Evolutionary conservation across 2,113 vertebrate species (phyloP).

Genomic region (Benitochromis conjunctus): DNA sequence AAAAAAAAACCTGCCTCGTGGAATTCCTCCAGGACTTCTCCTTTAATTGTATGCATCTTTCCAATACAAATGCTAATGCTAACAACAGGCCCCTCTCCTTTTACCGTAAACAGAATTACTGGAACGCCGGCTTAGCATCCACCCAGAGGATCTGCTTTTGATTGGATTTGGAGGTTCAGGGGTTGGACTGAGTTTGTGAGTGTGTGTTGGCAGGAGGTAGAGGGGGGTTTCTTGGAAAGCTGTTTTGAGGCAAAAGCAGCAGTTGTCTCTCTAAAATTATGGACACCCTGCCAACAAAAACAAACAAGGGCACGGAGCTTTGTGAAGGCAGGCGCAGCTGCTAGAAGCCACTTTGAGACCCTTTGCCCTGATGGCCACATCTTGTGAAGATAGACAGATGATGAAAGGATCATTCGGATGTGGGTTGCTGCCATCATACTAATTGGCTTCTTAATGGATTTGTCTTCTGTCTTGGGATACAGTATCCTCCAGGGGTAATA

Average conservation of each 20-base stretch:
- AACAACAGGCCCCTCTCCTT: slow-evolving; percentile 27
- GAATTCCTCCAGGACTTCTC: slow-evolving; percentile 57
- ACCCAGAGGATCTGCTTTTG: slow-evolving; percentile 57
- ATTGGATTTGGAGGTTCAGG: slow-evolving; percentile 50
- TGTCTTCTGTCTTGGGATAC: slow-evolving; percentile 34
- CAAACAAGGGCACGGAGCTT: slow-evolving; percentile 44
- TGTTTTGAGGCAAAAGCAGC: slow-evolving; percentile 34
- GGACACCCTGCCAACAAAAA: slow-evolving; percentile 58
- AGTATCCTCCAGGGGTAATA: slow-evolving; percentile 9
- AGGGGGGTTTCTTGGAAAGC: slow-evolving; percentile 17
- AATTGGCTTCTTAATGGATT: slow-evolving; percentile 63
- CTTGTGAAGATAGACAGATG: slow-evolving; percentile 45
- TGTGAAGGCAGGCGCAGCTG: slow-evolving; percentile 48
- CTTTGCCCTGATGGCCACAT: slow-evolving; percentile 27
- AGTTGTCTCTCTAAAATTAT: slow-evolving; percentile 56
- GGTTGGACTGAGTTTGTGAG: slow-evolving; percentile 20
- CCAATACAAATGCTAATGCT: slow-evolving; percentile 65
- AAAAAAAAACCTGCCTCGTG: slow-evolving; percentile 20
- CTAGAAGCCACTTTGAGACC: slow-evolving; percentile 20
- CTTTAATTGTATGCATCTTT: slow-evolving; percentile 48
- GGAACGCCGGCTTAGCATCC: slow-evolving; percentile 45
- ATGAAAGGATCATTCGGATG: slow-evolving; percentile 59
- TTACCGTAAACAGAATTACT: slow-evolving; percentile 36
- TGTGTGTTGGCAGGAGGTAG: background rate
- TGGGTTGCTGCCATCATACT: slow-evolving; percentile 50